These are phyloP conservation scores for Nothoprocta perdicaria DNA, from an alignment of 2,113 vertebrate genomes.

Conservation along the genomic window DNA sequence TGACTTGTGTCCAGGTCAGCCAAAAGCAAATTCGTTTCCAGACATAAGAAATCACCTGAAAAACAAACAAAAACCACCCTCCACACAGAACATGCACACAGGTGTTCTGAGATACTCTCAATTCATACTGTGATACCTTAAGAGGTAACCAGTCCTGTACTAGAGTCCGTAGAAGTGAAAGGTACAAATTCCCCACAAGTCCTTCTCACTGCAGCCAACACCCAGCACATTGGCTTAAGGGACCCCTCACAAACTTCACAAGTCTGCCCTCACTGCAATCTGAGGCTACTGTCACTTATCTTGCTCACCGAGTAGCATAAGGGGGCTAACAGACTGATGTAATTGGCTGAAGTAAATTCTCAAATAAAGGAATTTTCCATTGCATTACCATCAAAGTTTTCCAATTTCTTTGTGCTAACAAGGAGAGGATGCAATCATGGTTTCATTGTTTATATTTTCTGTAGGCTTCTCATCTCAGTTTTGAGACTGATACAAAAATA, in stretches of 20 bases:
- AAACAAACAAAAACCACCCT: neutral
- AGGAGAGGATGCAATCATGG: neutral
- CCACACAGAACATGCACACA: neutral
- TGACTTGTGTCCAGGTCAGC: neutral
- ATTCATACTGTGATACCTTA: neutral
- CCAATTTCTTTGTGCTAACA: neutral
- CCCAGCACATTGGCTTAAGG: neutral
- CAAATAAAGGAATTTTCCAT: neutral
- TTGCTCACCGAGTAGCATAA: neutral
- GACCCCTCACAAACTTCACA: neutral
- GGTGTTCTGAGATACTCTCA: neutral
- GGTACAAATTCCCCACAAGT: neutral
- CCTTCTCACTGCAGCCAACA: neutral
- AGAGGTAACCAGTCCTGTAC: neutral
- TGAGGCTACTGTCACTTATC: neutral
- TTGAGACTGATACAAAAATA: neutral
- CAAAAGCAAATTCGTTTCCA: neutral
- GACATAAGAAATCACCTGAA: neutral
- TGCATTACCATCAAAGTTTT: neutral
- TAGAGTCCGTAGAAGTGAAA: neutral
- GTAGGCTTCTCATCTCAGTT: neutral
- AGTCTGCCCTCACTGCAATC: neutral
- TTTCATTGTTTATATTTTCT: neutral
- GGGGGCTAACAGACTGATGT: neutral
- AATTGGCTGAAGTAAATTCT: neutral